Percentiles rank a stretch among this genome's conserved stretches.
phyloP scores from a whole-genome alignment of 2,113 vertebrate genomes.

The Antechinus stuartii region DNA sequence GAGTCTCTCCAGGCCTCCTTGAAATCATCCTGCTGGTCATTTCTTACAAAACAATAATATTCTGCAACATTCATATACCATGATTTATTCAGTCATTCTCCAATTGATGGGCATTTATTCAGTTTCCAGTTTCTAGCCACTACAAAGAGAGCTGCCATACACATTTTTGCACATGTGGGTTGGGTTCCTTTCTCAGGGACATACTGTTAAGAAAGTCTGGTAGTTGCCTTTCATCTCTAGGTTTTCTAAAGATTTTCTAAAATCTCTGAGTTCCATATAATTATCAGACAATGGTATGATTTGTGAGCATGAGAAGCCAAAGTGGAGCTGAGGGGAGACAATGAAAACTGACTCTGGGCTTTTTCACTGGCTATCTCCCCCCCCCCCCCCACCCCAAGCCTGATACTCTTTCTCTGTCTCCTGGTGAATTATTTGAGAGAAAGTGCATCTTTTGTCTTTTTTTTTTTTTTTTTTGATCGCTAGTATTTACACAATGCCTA shows the following conservation, averaged over 20 bases:
- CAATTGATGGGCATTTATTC: no score
- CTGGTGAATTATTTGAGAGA: background rate
- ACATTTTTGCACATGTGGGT: no score
- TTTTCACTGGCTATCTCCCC: background rate
- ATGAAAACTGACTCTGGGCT: constrained; percentile 6
- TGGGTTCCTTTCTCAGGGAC: background rate
- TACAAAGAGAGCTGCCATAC: no score
- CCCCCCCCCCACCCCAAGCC: background rate
- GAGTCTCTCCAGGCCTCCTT: no score
- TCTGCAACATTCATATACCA: no score
- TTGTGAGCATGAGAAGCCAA: background rate
- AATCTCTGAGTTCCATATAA: constrained; percentile 9
- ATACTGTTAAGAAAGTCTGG: background rate
- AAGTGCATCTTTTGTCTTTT: background rate
- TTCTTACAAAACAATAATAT: no score
- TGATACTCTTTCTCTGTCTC: background rate
- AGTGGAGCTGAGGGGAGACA: background rate
- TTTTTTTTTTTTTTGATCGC: background rate
- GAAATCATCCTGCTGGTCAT: no score
- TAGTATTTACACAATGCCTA: background rate
- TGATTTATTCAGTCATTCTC: no score
- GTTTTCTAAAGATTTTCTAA: background rate
- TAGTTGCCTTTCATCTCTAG: background rate
- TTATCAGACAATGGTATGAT: background rate
- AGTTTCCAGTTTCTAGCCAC: no score